phyloP scores from a whole-genome alignment of 2,113 vertebrate genomes.

The Microcebus ravelobensis region DNA sequence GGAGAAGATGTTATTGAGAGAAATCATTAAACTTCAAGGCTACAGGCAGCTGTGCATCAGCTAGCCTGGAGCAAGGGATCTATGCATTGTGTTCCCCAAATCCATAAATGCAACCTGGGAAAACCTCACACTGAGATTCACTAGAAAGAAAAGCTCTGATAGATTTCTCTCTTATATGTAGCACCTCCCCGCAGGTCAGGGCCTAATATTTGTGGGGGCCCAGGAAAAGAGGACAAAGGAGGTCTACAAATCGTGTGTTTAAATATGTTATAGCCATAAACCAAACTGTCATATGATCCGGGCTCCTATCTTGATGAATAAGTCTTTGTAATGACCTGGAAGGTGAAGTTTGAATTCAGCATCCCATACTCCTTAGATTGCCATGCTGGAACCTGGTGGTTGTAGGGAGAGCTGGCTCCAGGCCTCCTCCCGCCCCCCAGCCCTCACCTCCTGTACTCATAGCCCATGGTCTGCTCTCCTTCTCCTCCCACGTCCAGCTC shows the following conservation, averaged over 20 bases:
- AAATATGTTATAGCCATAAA: not conserved
- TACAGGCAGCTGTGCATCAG: not conserved
- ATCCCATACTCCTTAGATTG: not conserved
- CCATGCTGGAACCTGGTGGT: not conserved
- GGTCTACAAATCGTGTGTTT: not conserved
- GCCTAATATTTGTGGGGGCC: not conserved
- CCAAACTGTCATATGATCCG: not conserved
- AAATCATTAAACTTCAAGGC: not conserved
- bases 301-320: not conserved
- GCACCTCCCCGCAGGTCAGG: slow-evolving; percentile 54
- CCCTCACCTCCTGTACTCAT: accelerated
- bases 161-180: slow-evolving; percentile 76
- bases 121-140: slow-evolving; percentile 17
- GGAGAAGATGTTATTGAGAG: not conserved
- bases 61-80: slow-evolving; percentile 38
- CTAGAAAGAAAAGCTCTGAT: slow-evolving; percentile 61
- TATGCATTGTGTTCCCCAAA: not conserved
- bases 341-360: not conserved
- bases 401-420: not conserved
- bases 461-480: not conserved
- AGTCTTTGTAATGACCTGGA: not conserved
- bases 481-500: not conserved
- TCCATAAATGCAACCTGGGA: not conserved
- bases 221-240: not conserved
- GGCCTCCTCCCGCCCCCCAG: not conserved